Conservation (phyloP, 2,888 invertebrate genomes). For the Himalopsyche kuldschensis region DNA sequence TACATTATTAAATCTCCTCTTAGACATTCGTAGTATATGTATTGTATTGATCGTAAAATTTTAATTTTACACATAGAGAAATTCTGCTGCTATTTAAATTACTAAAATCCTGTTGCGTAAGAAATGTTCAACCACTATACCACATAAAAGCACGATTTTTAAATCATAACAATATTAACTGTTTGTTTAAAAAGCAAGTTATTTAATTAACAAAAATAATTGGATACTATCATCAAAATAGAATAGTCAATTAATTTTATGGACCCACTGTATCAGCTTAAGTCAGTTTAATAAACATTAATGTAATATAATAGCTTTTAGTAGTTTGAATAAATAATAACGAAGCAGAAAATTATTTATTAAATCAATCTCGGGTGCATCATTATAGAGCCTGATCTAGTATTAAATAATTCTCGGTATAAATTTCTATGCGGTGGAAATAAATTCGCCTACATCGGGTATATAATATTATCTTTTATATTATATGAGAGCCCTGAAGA, state of each 20-base stretch:
- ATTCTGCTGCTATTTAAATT: too few species aligned
- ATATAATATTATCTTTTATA: not conserved
- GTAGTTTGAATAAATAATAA: not conserved
- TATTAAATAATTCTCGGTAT: not conserved
- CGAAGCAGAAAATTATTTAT: not conserved
- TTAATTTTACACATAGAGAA: too few species aligned
- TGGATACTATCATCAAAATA: not conserved
- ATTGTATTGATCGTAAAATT: too few species aligned
- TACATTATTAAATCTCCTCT: too few species aligned
- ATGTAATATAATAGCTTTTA: too few species aligned
- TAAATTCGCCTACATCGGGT: not conserved
- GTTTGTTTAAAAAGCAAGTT: not conserved
- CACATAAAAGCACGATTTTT: too few species aligned
- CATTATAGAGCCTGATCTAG: not conserved
- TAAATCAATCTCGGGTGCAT: not conserved
- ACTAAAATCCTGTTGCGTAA: too few species aligned
- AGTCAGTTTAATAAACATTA: not conserved
- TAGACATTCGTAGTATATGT: too few species aligned
- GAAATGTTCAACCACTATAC: too few species aligned
- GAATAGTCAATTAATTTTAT: not conserved
- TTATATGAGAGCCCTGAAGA: conserved; percentile 14
- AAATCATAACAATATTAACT: too few species aligned
- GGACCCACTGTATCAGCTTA: not conserved
- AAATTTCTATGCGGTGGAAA: not conserved
- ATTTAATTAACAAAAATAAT: not conserved